Evolutionary conservation across 2,113 vertebrate species (phyloP).

Genomic region (Alethe castanea): DNA sequence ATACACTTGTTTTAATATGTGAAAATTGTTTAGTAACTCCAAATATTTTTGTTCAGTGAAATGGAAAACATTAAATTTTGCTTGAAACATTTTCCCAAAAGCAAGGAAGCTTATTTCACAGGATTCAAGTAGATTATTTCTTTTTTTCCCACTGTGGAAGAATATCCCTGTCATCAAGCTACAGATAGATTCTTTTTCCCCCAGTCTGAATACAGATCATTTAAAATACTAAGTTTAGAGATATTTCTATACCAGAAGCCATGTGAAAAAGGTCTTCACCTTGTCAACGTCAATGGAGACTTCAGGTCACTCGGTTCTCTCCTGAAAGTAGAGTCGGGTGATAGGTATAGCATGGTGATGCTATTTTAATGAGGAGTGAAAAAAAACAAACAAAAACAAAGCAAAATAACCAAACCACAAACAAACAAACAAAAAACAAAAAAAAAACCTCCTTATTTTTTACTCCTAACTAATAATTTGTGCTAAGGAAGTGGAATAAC

Average conservation of each 20-base stretch:
- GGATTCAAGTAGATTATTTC: not conserved
- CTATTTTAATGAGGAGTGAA: not conserved
- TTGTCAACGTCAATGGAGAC: rapidly evolving
- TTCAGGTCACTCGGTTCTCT: not conserved
- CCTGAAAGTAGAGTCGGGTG: not conserved
- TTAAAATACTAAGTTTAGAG: not conserved
- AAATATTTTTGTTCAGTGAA: not conserved
- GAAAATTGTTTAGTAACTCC: not conserved
- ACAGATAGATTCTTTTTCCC: not conserved
- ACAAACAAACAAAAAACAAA: no score
- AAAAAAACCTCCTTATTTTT: not conserved
- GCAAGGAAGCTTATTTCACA: not conserved
- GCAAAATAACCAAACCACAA: no score
- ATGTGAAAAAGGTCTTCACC: not conserved
- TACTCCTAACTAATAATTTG: not conserved
- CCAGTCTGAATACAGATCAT: not conserved
- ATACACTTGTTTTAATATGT: not conserved
- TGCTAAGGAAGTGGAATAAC: not conserved
- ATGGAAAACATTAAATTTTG: not conserved
- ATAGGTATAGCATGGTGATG: not conserved
- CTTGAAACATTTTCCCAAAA: not conserved
- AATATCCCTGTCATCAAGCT: not conserved
- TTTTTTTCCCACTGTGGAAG: not conserved
- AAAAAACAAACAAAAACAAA: no score
- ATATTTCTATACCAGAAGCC: not conserved